Base-by-base conservation (phyloP, 1,140 invertebrate genomes). In the Lepidurus apus region DNA sequence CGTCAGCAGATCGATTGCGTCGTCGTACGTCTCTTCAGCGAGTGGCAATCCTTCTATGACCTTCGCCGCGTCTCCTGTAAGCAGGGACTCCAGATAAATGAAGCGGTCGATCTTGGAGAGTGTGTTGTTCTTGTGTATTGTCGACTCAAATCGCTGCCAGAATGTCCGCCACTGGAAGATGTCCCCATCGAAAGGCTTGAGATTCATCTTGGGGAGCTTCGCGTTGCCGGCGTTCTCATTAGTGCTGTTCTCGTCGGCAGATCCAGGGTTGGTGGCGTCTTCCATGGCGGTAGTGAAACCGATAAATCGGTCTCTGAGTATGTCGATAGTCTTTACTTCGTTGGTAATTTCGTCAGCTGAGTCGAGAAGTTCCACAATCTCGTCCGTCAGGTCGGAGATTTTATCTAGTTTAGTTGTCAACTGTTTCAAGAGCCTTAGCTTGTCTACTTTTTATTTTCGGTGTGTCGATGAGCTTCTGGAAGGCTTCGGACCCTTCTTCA, bases 141-240 rank as follows among this genome's bases (percentile, higher is more conserved):
- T 65, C 13, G 53, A 65, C 13, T 65, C 21, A 21, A 65, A 65
- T 13, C 13, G 53, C 1, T 21, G 13, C 53, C 53, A 65, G 53
- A 65, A 65, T 13, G 53, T 21, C 13, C 13, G 13, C 53, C 53
- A 65, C 1, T 21, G 13, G 1, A 65, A 21, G 1, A 65, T 65
- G 53, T 65, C 21, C 13, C 53, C 53, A 65, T 65, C 53, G 1
- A 17, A 65, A 21, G 53, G 53, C 21, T 65, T 65, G 13, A 74
- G 21, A 10, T 74, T 42, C 34, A 74, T 74, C 73, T 74, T 74
- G 21, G 73, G 73, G 9, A 74, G 73, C 73, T 74, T 47, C 45
- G 1, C 17, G 45, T 47, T 9, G 45, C 45, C 17, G 45, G 17
- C 9, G 17, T 47, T 47, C 45, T 1, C 17, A 9, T 47, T 26